Percentiles rank a stretch among this genome's conserved stretches.
Evolutionary conservation across 2,113 vertebrate genomes (phyloP).

Genomic region (Cromileptes altivelis): DNA sequence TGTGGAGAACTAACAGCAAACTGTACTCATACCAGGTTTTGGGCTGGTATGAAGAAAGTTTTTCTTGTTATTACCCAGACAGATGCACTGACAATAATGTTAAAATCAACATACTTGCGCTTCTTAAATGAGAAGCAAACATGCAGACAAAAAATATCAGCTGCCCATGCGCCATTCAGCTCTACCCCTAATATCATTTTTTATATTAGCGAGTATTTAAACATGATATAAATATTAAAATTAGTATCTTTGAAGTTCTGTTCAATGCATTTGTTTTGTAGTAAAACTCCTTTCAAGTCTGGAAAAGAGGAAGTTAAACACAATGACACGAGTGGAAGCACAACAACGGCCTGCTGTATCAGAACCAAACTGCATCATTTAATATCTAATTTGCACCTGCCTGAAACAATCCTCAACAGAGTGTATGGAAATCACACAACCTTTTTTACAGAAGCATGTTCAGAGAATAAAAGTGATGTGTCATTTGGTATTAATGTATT

Average conservation of each 20-base stretch:
- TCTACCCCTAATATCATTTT: not conserved
- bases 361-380: not conserved
- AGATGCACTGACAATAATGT: no score
- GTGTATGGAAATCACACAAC: slow-evolving; percentile 2
- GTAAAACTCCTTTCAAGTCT: slow-evolving; percentile 6
- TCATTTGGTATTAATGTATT: not conserved
- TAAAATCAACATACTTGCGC: no score
- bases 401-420: not conserved
- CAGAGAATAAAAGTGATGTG: not conserved
- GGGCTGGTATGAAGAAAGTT: no score
- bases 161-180: not conserved
- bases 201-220: not conserved
- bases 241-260: not conserved
- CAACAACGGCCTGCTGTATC: slow-evolving; percentile 17
- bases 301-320: slow-evolving; percentile 53
- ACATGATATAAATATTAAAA: not conserved
- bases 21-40: no score
- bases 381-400: slow-evolving; percentile 13
- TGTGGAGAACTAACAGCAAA: no score
- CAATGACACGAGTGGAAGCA: slow-evolving; percentile 33
- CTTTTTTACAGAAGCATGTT: not conserved
- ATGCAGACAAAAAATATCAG: no score
- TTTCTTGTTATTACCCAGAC: no score
- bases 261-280: not conserved
- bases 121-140: no score